Conservation (phyloP, 2,113 vertebrate species). For the Plectropomus leopardus region DNA sequence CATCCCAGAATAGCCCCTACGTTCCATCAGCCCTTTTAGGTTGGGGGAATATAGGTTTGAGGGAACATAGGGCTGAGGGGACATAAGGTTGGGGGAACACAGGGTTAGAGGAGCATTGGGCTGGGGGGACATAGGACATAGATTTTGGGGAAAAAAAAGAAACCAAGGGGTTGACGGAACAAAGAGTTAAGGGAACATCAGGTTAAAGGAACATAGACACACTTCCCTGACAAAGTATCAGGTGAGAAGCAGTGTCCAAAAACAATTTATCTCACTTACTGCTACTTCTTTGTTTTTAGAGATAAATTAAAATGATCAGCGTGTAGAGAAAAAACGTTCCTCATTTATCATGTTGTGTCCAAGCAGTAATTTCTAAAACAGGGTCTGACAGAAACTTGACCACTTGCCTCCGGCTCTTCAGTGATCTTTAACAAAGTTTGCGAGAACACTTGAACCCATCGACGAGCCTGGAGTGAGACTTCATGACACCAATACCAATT, state of each 20-base stretch:
- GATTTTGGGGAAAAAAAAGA: too few relatives aligned
- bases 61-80: too few relatives aligned
- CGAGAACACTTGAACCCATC: constrained; percentile 48
- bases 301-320: neutral
- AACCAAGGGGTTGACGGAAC: too few relatives aligned
- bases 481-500: constrained; percentile 71
- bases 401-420: constrained; percentile 43
- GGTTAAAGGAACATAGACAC: too few relatives aligned
- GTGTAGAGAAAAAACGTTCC: neutral
- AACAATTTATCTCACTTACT: neutral
- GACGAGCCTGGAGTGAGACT: constrained; percentile 54
- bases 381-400: constrained; percentile 30
- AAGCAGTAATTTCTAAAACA: constrained; percentile 24
- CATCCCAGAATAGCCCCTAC: too few relatives aligned
- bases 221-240: neutral
- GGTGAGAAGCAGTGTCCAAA: neutral
- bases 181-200: too few relatives aligned
- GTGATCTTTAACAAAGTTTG: constrained; percentile 64
- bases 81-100: too few relatives aligned
- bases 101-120: too few relatives aligned
- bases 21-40: too few relatives aligned
- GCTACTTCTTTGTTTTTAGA: neutral
- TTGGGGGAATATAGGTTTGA: too few relatives aligned
- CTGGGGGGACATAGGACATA: too few relatives aligned
- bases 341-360: constrained; percentile 19